These are phyloP conservation scores for Ladona fulva DNA, from an alignment of 1,140 invertebrate species.

Conservation along the genomic window DNA sequence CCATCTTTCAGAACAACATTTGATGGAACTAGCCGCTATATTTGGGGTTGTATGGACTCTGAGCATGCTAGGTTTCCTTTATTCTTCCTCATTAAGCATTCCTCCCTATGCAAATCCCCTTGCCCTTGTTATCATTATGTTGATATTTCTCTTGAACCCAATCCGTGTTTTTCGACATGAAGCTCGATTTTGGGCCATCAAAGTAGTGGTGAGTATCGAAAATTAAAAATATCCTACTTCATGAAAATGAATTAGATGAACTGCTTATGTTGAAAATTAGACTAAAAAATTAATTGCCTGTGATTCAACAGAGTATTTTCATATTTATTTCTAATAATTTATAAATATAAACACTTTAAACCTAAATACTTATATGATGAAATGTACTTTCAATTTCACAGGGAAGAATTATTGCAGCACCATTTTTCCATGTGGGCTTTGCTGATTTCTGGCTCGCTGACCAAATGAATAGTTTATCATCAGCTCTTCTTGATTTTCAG, in stretches of 20 bases:
- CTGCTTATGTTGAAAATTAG: too few relatives aligned
- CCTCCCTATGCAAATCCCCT: conserved; percentile 87
- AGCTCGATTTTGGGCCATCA: conserved; percentile 52
- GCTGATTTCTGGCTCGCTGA: conserved; percentile 99
- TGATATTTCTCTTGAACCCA: conserved; percentile 86
- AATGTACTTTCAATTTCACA: background rate
- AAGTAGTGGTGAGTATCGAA: conserved; percentile 33
- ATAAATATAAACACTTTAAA: too few relatives aligned
- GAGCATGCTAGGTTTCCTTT: conserved; percentile 71
- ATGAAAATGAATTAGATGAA: too few relatives aligned
- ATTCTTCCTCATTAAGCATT: conserved; percentile 77
- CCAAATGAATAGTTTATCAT: conserved; percentile 89
- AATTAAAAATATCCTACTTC: too few relatives aligned
- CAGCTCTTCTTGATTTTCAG: conserved; percentile 87
- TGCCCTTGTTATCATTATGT: conserved; percentile 74
- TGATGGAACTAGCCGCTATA: conserved; percentile 92
- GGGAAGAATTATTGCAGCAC: conserved; percentile 69
- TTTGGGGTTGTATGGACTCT: conserved; percentile 93
- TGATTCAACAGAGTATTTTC: too few relatives aligned
- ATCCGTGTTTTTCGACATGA: conserved; percentile 50
- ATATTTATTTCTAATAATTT: too few relatives aligned
- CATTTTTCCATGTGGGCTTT: conserved; percentile 92
- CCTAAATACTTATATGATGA: too few relatives aligned
- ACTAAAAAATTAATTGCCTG: too few relatives aligned
- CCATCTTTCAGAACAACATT: conserved; percentile 89